Base-by-base conservation (phyloP, 2,888 invertebrate genomes). In the Cephus runcator region DNA sequence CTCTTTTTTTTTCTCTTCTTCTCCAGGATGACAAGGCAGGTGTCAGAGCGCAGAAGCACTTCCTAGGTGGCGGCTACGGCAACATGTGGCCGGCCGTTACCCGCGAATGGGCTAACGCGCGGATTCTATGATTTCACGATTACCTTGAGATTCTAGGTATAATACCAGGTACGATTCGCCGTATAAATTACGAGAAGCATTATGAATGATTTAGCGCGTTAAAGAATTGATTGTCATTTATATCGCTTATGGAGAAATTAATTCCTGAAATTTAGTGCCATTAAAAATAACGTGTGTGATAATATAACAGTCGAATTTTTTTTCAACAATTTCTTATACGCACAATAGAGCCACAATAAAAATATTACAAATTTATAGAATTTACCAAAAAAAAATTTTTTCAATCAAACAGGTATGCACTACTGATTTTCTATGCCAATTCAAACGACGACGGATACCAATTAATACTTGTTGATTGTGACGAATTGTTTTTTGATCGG, bases 21-120 rank as follows among this genome's bases (percentile, higher is more conserved):
- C 71, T 73, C 73, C 71, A 83, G 83, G 84, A 89, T 90, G 89
- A 90, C 88, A 88, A 85, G 84, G 88, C 89, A 89, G 89, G 88
- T 87, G 89, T 87, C 88, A 83, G 87, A 83, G 81, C 84, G 79
- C 78, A 80, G 82, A 79, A 81, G 81, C 83, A 87, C 87, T 88
- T 89, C 88, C 89, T 89, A 85, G 88, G 86, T 85, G 85, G 85
- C 82, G 84, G 82, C 69, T 78, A 81, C 81, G 79, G 82, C 83
- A 87, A 87, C 88, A 88, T 87, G 87, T 88, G 88, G 87, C 79
- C 83, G 80, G 87, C 87, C 88, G 88, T 89, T 89, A 88, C 78
- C 82, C 81, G 82, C 79, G 82, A 80, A 79, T 80, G 81, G 82
- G 82, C 83, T 80, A 86, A 84, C 82, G 81, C 82, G 83, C 84